These are phyloP conservation scores for Saccostrea cuccullata DNA, from an alignment of 1,140 invertebrate species.

Conservation along the genomic window DNA sequence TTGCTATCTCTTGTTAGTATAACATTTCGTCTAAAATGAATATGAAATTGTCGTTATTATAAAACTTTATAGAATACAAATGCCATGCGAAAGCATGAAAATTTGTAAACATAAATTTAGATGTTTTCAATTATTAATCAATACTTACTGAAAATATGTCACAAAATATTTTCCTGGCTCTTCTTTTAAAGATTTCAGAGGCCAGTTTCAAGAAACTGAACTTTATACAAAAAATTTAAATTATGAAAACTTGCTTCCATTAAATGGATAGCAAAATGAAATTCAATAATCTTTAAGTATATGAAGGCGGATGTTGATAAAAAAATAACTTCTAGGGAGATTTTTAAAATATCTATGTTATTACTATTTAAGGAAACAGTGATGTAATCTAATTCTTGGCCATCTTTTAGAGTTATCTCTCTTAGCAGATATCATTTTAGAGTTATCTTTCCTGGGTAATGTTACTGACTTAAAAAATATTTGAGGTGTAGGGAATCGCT, in stretches of 20 bases:
- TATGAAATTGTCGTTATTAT: background rate
- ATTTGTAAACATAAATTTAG: background rate
- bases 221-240: background rate
- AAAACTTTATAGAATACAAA: background rate
- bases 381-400: no score
- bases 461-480: no score
- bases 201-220: conserved; percentile 10
- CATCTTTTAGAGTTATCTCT: no score
- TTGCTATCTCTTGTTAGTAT: background rate
- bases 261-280: no score
- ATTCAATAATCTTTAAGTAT: no score
- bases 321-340: no score
- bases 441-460: no score
- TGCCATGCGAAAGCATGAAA: background rate
- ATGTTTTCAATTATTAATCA: background rate
- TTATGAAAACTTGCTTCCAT: background rate
- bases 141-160: conserved; percentile 42
- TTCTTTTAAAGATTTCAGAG: conserved; percentile 20
- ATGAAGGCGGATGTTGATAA: background rate
- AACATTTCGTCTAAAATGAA: conserved; percentile 15
- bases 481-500: no score
- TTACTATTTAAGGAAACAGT: no score
- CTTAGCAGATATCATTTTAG: no score
- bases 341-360: no score
- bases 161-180: conserved; percentile 38